Evolutionary conservation across 2,113 vertebrate genomes (phyloP).

Genomic region (Camelus dromedarius): DNA sequence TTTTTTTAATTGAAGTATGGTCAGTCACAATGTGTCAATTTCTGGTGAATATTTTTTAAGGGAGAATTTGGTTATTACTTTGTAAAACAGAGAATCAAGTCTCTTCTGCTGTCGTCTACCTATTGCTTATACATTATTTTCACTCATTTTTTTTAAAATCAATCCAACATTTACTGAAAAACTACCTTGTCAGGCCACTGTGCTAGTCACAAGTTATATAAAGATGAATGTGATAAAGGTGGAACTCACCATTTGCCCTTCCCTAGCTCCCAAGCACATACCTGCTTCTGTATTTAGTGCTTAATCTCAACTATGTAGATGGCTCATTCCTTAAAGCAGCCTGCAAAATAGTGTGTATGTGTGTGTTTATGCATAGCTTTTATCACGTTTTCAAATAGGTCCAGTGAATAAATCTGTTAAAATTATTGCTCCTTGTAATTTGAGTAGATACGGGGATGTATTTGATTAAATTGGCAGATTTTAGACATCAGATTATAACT

Average conservation of each 20-base stretch:
- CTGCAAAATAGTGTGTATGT: not conserved
- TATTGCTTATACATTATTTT: not conserved
- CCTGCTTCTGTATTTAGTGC: not conserved
- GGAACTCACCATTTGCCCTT: not conserved
- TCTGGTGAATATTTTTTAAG: not conserved
- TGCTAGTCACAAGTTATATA: not conserved
- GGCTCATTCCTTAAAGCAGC: not conserved
- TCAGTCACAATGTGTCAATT: too few species aligned
- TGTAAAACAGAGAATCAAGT: not conserved
- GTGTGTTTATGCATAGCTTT: not conserved
- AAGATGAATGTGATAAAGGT: not conserved
- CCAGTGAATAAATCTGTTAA: not conserved
- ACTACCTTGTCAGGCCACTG: not conserved
- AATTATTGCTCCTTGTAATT: not conserved
- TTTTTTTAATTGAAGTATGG: not conserved
- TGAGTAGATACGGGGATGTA: not conserved
- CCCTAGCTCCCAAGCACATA: accelerated
- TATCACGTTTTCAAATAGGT: not conserved
- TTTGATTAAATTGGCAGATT: constrained; percentile 45
- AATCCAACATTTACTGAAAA: not conserved
- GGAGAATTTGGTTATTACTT: not conserved
- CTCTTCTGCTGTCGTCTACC: not conserved
- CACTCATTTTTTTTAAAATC: not conserved
- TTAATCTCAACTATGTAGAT: not conserved
- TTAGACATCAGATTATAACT: not conserved